Base-by-base conservation (phyloP, 2,113 vertebrate species). In the Vidua macroura region DNA sequence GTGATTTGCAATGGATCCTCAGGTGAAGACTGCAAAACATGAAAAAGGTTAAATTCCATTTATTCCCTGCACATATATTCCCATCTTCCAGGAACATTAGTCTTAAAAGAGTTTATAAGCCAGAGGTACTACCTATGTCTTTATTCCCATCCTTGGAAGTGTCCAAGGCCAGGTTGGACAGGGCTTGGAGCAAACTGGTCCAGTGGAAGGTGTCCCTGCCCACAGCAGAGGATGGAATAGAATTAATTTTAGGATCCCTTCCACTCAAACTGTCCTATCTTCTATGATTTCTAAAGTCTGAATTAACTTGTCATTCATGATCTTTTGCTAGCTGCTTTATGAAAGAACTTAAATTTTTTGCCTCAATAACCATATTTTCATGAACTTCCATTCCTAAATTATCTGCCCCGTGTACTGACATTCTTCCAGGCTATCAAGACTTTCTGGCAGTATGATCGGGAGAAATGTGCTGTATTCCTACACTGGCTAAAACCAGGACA, bases 191-290 rank as follows among this genome's bases (percentile, higher is more conserved):
- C 25, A 70, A 33, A 4, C 30, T 55, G 8, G 17, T 10, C 3
- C 28, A 33, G 49, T 39, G 22, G 31, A 49, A 76, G 8, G 4
- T 49, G 31, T 33, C 25, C 25, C n/a, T 69, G 41, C 9, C 22
- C 48, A 43, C 0, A 1, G 5, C 10, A 43, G 21, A 24, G 10
- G 8, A 11, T 56, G 10, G 27, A 70, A 63, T 13, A 0, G 51
- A 41, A 37, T 56, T 15, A 24, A 22, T 35, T 56, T 70, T 49
- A 56, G 28, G 10, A 49, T 56, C 35, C 10, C 18, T 13, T 63
- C 15, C 21, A 37, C 27, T 7, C 41, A 49, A 90, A 49, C 14
- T 23, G 8, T 56, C 55, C 4, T 62, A 11, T 37, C 18, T 49
- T 41, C 10, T 43, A 4, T 55, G 12, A 16, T 56, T 87, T 55